Base-by-base conservation (phyloP, 30 jellyfish, hydroid and myxozoan genomes). In the Hydractinia symbiolongicarpus region DNA sequence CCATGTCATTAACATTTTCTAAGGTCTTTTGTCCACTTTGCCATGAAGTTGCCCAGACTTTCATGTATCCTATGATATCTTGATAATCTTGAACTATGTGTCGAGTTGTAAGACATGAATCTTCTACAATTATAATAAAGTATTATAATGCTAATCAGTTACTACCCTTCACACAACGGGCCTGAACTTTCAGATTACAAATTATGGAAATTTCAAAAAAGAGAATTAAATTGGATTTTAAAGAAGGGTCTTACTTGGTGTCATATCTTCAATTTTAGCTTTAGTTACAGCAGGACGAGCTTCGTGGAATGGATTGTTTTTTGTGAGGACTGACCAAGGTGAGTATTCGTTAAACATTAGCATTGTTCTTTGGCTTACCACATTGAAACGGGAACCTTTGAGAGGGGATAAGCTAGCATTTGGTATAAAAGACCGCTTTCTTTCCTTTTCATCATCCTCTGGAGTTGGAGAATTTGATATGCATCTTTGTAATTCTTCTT, bases 301-400 rank as follows among this genome's bases (percentile, higher is more conserved):
- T 13, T 64, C 74, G 8, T n/a, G 52, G 40, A 64, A 64, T 13
- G 74, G 74, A 64, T 64, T 51, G 74, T 64, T 64, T 64, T 51
- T 44, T 64, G 19, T 44, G 4, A 64, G 19, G 19, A 51, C 9
- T 51, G 7, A 7, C 74, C 74, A 64, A 64, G 74, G 74, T 6
- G 74, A 64, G 2, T 64, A 64, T 13, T 64, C 40, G 40, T 64
- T 44, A 51, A 64, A 64, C 74, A 64, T 7, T 4, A n/a, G 19
- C 9, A 64, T 64, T 9, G 74, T 64, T 44, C 40, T 44, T 7
- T 64, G 52, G 17, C 74, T 64, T 5, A 64, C 19, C 6, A 64
- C 74, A 51, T 64, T 44, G 40, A 64, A 64, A 7, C 40, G 74
- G 74, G 74, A 64, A 7, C 52, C 19, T 44, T 64, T n/a, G 1